Percentiles rank a stretch among this genome's conserved stretches.
Evolutionary conservation across 2,113 vertebrate species (phyloP).

Genomic region (Irena cyanogastra): DNA sequence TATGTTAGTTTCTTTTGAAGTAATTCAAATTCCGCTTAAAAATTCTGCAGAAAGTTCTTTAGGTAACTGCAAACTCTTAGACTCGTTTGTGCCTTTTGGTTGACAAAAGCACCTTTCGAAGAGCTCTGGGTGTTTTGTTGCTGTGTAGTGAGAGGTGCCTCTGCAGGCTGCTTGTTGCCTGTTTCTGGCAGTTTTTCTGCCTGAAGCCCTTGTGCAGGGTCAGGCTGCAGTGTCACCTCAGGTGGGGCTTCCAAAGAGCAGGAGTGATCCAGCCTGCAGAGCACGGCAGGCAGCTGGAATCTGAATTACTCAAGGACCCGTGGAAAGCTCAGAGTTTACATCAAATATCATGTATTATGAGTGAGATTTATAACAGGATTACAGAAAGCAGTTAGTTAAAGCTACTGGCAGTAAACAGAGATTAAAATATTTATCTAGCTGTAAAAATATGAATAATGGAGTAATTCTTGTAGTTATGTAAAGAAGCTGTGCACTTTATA

Average conservation of each 20-base stretch:
- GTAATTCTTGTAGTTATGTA: background rate
- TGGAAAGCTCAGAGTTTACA: background rate
- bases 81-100: background rate
- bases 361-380: slow-evolving; percentile 39
- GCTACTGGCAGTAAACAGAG: slow-evolving; percentile 24
- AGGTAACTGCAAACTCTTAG: background rate
- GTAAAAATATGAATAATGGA: slow-evolving; percentile 34
- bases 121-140: background rate
- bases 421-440: slow-evolving; percentile 54
- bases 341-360: background rate
- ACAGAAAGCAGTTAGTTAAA: slow-evolving; percentile 41
- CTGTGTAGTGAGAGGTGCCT: background rate
- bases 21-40: background rate
- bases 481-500: background rate
- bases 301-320: background rate
- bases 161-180: background rate
- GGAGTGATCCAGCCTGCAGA: background rate
- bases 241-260: background rate
- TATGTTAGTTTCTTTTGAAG: background rate
- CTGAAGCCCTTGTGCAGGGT: background rate
- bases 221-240: background rate
- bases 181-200: background rate
- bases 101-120: background rate
- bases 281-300: background rate
- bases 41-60: background rate